Conservation (phyloP, 2,113 vertebrate species). For the Callospermophilus lateralis region DNA sequence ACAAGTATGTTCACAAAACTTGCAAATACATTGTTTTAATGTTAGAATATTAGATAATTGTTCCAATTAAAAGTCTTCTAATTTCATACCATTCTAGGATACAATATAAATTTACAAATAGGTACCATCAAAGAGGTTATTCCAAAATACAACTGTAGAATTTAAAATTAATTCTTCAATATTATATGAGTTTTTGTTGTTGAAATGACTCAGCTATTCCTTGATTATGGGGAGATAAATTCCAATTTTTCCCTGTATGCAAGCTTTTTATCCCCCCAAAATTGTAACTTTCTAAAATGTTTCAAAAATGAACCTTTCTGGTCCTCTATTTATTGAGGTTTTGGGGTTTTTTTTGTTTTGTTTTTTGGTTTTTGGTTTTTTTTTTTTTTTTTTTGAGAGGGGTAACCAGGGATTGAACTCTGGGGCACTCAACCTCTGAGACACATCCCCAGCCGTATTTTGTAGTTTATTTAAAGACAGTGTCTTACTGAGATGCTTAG, state of each 20-base stretch:
- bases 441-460: too few relatives aligned
- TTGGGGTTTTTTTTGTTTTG: too few relatives aligned
- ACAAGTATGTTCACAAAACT: not conserved
- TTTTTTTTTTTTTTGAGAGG: too few relatives aligned
- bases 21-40: not conserved
- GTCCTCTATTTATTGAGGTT: not conserved
- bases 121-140: not conserved
- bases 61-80: not conserved
- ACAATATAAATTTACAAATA: not conserved
- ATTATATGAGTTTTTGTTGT: not conserved
- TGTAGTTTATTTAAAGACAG: too few relatives aligned
- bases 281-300: not conserved
- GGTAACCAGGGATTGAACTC: too few relatives aligned
- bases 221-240: not conserved
- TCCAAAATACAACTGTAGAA: not conserved
- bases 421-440: too few relatives aligned
- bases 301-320: not conserved
- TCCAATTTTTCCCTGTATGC: not conserved
- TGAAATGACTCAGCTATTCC: not conserved
- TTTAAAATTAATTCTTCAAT: not conserved
- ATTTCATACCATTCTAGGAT: not conserved
- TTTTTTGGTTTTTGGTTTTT: too few relatives aligned
- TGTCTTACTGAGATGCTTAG: too few relatives aligned
- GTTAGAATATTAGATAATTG: not conserved
- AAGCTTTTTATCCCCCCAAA: not conserved